A percentile compares a stretch with the other conserved stretches of the same genome.
Evolutionary conservation across 1,140 invertebrate species (phyloP).

Genomic region (Aradophagus sp.): DNA sequence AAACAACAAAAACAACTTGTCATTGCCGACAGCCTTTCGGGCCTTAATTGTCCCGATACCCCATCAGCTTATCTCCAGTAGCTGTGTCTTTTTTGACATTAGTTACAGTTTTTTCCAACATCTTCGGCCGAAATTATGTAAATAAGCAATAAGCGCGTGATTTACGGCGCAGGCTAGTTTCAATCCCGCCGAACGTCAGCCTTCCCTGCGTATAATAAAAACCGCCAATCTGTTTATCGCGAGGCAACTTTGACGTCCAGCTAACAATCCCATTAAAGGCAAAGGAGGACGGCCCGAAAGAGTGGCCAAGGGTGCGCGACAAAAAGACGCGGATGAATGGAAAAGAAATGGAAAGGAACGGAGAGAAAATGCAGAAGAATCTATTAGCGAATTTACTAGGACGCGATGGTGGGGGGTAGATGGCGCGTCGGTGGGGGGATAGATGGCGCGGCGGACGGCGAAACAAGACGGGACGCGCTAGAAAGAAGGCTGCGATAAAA

Average conservation of each 20-base stretch:
- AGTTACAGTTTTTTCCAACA: too few species aligned
- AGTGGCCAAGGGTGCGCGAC: constrained; percentile 23
- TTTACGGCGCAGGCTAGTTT: too few species aligned
- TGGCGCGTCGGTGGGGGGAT: neutral
- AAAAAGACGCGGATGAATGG: constrained; percentile 39
- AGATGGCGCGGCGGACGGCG: constrained; percentile 1
- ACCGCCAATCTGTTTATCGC: constrained; percentile 11
- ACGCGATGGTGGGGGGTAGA: neutral
- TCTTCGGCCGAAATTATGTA: too few species aligned
- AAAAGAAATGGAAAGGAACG: constrained; percentile 51
- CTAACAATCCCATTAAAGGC: constrained; percentile 33
- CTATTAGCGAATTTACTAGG: constrained; percentile 30
- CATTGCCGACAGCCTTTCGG: too few species aligned
- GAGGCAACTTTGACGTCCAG: constrained; percentile 14
- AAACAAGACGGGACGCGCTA: constrained; percentile 20
- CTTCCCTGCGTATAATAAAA: neutral
- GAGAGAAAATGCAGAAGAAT: constrained; percentile 53
- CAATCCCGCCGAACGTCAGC: neutral
- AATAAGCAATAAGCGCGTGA: too few species aligned
- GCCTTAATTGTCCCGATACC: too few species aligned
- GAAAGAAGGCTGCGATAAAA: too few species aligned
- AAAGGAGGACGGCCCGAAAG: constrained; percentile 24
- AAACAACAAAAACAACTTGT: too few species aligned
- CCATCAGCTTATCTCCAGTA: too few species aligned
- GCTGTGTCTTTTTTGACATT: too few species aligned